Evolutionary conservation across 53 echinoderm and acorn worm genomes (phyloP).

Genomic region (Paracentrotus lividus): DNA sequence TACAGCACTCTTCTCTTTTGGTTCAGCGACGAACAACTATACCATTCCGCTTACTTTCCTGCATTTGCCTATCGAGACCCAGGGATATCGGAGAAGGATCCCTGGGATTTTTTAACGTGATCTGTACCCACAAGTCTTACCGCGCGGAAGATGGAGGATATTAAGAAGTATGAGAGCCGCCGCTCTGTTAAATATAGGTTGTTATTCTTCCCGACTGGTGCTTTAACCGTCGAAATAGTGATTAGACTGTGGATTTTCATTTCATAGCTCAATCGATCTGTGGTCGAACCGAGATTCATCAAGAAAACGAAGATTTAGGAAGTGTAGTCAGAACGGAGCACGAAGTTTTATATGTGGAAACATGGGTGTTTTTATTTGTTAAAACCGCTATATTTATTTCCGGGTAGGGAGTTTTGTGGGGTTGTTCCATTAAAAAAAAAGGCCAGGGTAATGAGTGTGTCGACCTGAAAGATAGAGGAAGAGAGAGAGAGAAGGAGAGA

Average conservation of each 20-base stretch:
- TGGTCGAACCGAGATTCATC: neutral
- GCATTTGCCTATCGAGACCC: neutral
- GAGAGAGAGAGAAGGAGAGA: neutral
- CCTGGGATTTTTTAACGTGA: neutral
- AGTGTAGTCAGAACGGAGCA: neutral
- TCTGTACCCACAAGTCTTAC: too few relatives aligned
- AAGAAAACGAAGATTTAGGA: neutral
- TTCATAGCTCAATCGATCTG: neutral
- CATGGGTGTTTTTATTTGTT: neutral
- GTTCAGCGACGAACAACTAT: neutral
- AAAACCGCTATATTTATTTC: too few relatives aligned
- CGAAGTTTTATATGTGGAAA: neutral
- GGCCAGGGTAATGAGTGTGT: neutral
- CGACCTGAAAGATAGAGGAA: neutral
- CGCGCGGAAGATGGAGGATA: neutral
- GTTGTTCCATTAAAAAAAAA: neutral
- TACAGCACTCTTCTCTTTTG: too few relatives aligned
- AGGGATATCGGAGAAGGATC: neutral
- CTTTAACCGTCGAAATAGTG: neutral
- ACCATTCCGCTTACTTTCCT: neutral
- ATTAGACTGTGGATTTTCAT: conserved; percentile 6
- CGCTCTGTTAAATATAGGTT: too few relatives aligned
- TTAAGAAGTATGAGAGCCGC: neutral
- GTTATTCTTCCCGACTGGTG: neutral
- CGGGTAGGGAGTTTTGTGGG: too few relatives aligned